Percentiles rank a stretch among this genome's conserved stretches.
Evolutionary conservation across 2,888 invertebrate species (phyloP).

Genomic region (Petrolisthes manimaculis): DNA sequence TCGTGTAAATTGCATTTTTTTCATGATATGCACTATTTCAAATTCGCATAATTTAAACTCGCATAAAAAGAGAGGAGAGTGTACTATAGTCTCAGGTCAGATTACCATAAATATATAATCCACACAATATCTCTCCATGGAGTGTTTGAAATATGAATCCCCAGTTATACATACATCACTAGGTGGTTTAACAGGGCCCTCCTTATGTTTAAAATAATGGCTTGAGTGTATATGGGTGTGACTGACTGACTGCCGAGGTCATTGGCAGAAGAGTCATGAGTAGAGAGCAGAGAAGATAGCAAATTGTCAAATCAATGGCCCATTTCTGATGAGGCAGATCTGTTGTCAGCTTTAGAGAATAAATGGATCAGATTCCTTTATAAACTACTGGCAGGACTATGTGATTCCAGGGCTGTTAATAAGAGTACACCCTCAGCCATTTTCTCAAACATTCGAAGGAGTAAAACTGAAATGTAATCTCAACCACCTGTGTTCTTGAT

Average conservation of each 20-base stretch:
- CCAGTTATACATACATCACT: background rate
- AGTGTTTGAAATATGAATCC: no score
- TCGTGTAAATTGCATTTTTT: no score
- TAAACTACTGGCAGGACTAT: constrained; percentile 60
- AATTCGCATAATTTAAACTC: no score
- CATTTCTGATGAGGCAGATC: constrained; percentile 10
- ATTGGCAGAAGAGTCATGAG: background rate
- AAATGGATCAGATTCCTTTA: constrained; percentile 33
- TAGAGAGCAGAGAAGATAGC: background rate
- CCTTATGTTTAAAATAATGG: background rate
- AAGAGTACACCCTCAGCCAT: no score
- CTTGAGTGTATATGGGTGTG: background rate
- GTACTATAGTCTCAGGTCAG: no score
- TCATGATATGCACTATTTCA: no score
- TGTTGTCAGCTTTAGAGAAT: constrained; percentile 39
- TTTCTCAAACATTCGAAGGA: no score
- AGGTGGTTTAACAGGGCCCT: background rate
- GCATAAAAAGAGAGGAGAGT: no score
- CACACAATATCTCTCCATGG: no score
- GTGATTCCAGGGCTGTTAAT: constrained; percentile 50
- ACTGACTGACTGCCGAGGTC: background rate
- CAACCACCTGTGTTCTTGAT: background rate
- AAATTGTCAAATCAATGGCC: background rate
- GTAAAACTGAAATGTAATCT: no score
- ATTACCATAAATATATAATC: no score